Evolutionary conservation across 2,888 invertebrate genomes (phyloP).

Genomic region (Mythimna vitellina): DNA sequence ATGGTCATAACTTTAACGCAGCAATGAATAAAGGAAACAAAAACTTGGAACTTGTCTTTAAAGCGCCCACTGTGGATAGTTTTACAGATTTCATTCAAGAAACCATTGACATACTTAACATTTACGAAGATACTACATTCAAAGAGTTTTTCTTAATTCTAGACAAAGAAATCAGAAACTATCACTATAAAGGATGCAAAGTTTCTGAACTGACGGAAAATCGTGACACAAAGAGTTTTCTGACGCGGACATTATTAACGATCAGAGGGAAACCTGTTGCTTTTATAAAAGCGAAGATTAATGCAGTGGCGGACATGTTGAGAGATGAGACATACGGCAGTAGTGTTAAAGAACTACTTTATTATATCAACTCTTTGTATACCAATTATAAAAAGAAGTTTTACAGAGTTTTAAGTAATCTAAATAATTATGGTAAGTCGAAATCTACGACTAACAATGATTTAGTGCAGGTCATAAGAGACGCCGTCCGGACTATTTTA

Average conservation of each 20-base stretch:
- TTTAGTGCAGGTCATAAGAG: constrained; percentile 65
- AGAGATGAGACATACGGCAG: constrained; percentile 47
- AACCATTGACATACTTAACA: constrained; percentile 61
- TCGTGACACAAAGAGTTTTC: constrained; percentile 57
- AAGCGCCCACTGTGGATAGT: constrained; percentile 13
- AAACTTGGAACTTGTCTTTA: neutral
- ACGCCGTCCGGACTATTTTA: constrained; percentile 65
- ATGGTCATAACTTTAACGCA: neutral
- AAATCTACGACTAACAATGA: constrained; percentile 60
- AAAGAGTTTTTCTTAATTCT: constrained; percentile 65
- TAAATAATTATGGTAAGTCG: constrained; percentile 64
- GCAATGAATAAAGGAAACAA: neutral
- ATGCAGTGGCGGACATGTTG: constrained; percentile 49
- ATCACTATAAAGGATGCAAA: constrained; percentile 70
- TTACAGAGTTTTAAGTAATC: constrained; percentile 60
- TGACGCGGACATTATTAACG: constrained; percentile 64
- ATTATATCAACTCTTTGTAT: constrained; percentile 74
- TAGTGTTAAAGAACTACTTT: constrained; percentile 54
- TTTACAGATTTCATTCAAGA: constrained; percentile 75
- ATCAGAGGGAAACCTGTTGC: constrained; percentile 58
- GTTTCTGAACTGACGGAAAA: constrained; percentile 69
- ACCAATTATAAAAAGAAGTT: constrained; percentile 60
- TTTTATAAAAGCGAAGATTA: constrained; percentile 61
- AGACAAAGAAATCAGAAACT: constrained; percentile 71
- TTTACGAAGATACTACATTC: constrained; percentile 71